Base-by-base conservation (phyloP, 1,140 invertebrate species). In the Manduca sexta region DNA sequence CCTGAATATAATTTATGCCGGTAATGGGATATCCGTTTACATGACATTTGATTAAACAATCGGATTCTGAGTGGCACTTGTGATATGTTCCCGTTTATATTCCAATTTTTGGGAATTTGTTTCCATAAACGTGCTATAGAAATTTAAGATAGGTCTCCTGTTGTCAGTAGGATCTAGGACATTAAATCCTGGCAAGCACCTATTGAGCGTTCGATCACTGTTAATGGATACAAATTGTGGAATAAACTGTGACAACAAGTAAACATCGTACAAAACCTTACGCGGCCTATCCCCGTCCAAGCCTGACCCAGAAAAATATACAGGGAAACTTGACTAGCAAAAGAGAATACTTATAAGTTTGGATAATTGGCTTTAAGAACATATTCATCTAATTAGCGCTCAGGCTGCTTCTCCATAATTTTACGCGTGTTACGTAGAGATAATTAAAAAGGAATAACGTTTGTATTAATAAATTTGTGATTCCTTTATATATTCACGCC, bases 141-240 rank as follows among this genome's bases (percentile, higher is more conserved):
- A 75, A 77, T 78, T 74, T 53, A 54, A 26, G 21, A 3, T 26
- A 49, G 64, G 56, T 65, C 64, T 68, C 68, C 64, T 62, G 56
- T 63, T 70, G 60, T 63, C 63, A 52, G 46, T 50, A 56, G 64
- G 59, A 74, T 81, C 69, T 74, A 71, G 81, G 77, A 79, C 74
- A 69, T 84, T 81, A 78, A 80, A 79, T 75, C 77, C 68, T 70
- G 60, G 73, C 74, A 66, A 73, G 65, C 66, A 67, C 69, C 70
- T 71, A 83, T 70, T 70, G 70, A 80, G 69, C 69, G 66, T 70
- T 14, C 33, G 60, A 62, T 60, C 66, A 72, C 59, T 62, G 62
- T 65, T 76, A 80, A 78, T 82, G 70, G 67, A 74, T 71, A 78
- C 66, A 73, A 76, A 78, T 76, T 74, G 71, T 63, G 47, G 49